A percentile compares a stretch with the other conserved stretches of the same genome.
phyloP scores from a whole-genome alignment of 2,888 invertebrate genomes.

The Drosophila borborema region DNA sequence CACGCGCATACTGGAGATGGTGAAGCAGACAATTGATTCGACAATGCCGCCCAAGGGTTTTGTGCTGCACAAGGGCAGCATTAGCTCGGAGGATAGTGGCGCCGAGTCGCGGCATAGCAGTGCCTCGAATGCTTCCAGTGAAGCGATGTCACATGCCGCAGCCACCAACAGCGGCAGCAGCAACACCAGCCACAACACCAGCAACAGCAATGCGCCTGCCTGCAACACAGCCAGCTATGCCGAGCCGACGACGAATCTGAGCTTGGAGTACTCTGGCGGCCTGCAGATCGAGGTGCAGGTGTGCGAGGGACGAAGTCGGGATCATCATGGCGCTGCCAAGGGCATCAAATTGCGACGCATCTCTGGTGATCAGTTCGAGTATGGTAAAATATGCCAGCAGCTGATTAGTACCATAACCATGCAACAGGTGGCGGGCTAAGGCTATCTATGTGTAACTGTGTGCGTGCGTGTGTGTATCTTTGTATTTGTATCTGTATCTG shows the following conservation, averaged over 20 bases:
- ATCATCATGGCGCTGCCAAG: constrained; percentile 88
- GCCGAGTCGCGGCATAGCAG: constrained; percentile 67
- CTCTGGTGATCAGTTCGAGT: constrained; percentile 94
- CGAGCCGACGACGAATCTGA: constrained; percentile 86
- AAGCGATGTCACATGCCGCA: constrained; percentile 45
- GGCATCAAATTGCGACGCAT: constrained; percentile 94
- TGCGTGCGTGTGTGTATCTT: constrained; percentile 11
- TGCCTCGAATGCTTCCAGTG: constrained; percentile 66
- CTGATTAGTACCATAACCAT: constrained; percentile 94
- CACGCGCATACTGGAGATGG: constrained; percentile 91
- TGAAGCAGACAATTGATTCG: constrained; percentile 91
- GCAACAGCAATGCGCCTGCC: constrained; percentile 1
- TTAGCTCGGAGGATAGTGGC: constrained; percentile 81
- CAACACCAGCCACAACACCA: constrained; percentile 10
- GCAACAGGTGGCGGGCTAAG: constrained; percentile 84
- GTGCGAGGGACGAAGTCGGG: constrained; percentile 88
- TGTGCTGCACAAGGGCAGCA: constrained; percentile 85
- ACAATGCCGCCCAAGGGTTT: constrained; percentile 91
- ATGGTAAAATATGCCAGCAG: constrained; percentile 94
- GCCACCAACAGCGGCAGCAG: constrained; percentile 23
- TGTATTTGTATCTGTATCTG: constrained; percentile 19
- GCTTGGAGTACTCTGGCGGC: constrained; percentile 92
- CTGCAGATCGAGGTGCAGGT: constrained; percentile 94
- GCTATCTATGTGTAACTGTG: not conserved
- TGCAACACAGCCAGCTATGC: constrained; percentile 15